These are phyloP conservation scores for Macaria notata DNA, from an alignment of 2,888 invertebrate species.

Conservation along the genomic window DNA sequence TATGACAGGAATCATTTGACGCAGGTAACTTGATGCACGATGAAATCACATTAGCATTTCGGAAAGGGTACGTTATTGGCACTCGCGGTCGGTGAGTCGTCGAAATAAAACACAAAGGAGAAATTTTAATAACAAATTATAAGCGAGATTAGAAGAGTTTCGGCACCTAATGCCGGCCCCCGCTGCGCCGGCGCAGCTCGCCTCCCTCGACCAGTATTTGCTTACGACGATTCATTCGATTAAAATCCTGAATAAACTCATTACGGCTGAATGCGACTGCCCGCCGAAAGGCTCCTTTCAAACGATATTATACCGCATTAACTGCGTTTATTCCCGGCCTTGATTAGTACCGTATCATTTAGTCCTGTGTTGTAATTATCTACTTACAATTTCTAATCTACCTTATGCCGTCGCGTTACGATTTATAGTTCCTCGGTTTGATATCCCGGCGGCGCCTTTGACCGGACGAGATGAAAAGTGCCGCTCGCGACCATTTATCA, in stretches of 20 bases:
- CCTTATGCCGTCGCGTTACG: slow-evolving; percentile 32
- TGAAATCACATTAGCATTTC: slow-evolving; percentile 34
- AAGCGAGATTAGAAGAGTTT: slow-evolving; percentile 21
- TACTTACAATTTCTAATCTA: slow-evolving; percentile 40
- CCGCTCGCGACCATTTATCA: slow-evolving; percentile 80
- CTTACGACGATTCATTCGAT: slow-evolving; percentile 78
- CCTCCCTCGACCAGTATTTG: slow-evolving; percentile 65
- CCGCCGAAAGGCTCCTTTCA: slow-evolving; percentile 79
- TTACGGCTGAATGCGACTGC: slow-evolving; percentile 75
- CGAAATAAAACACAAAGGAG: slow-evolving; percentile 16
- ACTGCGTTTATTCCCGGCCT: slow-evolving; percentile 77
- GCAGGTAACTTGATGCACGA: slow-evolving; percentile 29
- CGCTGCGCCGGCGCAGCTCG: slow-evolving; percentile 33
- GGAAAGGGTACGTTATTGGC: slow-evolving; percentile 14
- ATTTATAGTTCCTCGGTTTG: slow-evolving; percentile 42
- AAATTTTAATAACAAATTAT: slow-evolving; percentile 20
- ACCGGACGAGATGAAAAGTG: slow-evolving; percentile 74
- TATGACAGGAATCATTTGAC: slow-evolving; percentile 36
- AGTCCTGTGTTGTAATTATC: slow-evolving; percentile 79
- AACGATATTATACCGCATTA: slow-evolving; percentile 79
- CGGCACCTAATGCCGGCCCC: slow-evolving; percentile 30
- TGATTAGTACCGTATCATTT: slow-evolving; percentile 82
- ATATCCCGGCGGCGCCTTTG: slow-evolving; percentile 69
- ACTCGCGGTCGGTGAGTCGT: slow-evolving; percentile 5
- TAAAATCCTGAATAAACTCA: slow-evolving; percentile 80